A percentile compares a stretch with the other conserved stretches of the same genome.
phyloP scores from a whole-genome alignment of 2,797 vertebrate species.

The Novumbra hubbsi region DNA sequence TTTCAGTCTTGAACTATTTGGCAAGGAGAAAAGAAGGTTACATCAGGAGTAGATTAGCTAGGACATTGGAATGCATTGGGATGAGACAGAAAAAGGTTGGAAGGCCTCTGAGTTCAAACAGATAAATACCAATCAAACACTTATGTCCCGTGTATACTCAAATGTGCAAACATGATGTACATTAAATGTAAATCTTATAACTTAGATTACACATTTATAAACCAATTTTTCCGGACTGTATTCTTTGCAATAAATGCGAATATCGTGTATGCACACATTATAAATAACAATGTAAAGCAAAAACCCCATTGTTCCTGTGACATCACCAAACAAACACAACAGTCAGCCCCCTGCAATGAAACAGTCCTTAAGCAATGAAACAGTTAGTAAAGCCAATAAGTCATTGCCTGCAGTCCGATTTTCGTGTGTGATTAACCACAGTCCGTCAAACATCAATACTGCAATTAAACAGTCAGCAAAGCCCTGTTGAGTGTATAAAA shows the following conservation, averaged over 20 bases:
- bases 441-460: slow-evolving; percentile 4
- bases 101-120: not conserved
- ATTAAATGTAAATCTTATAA: not conserved
- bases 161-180: not conserved
- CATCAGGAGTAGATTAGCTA: not conserved
- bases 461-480: slow-evolving; percentile 5
- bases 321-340: not conserved
- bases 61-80: not conserved
- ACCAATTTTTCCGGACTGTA: too few species aligned
- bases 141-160: not conserved
- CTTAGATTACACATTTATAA: too few species aligned
- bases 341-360: not conserved
- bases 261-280: too few species aligned
- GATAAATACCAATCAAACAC: not conserved
- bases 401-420: not conserved
- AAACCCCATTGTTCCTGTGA: not conserved
- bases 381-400: not conserved
- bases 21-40: not conserved
- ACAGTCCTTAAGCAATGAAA: not conserved
- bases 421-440: not conserved
- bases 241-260: too few species aligned
- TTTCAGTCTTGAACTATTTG: not conserved
- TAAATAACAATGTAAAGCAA: not conserved
- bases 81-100: not conserved
- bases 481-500: not conserved